Base-by-base conservation (phyloP, 2,888 invertebrate species). In the Dinocampus coccinellae region DNA sequence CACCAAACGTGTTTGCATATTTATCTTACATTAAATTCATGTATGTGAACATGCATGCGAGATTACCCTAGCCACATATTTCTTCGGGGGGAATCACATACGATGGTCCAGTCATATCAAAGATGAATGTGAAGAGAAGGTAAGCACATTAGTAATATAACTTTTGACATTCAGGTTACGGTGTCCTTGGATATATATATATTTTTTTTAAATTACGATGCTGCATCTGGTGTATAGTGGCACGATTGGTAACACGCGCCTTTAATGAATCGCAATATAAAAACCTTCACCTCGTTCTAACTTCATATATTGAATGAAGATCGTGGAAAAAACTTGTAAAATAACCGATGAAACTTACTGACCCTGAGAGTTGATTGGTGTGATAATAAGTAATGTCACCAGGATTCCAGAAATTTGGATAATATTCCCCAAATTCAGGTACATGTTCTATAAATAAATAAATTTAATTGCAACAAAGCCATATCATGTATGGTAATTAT, bases 281-380 rank as follows among this genome's bases (percentile, higher is more conserved):
- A 39, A 34, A 39, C 66, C 70, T 36, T 66, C 66, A 70, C 70
- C 70, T 24, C 65, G 36, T 60, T 11, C 16, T 53, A 52, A 36
- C 11, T 70, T 13, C 47, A 34, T 16, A 20, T 57, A 58, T 58
- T 64, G 52, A 47, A 57, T 47, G 33, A 42, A n/a, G 20, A 47
- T 47, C 47, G 20, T 47, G n/a, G 16, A 16, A 16, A 47, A 7
- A 47, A 47, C 6, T 47, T 47, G 16, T 47, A 16, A 16, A 7
- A 47, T 47, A 7, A 16, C 1, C 16, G 16, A 33, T 52, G 1
- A 20, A 42, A 57, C 36, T 47, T 47, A 70, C 70, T 70, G 33
- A 70, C 70, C 70, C 65, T 70, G 70, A 34, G 65, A 70, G 29
- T 65, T 13, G 33, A 42, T 34, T 29, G 52, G 39, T 24, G 64